Evolutionary conservation across 2,113 vertebrate genomes (phyloP).

Genomic region (Melozone crissalis): DNA sequence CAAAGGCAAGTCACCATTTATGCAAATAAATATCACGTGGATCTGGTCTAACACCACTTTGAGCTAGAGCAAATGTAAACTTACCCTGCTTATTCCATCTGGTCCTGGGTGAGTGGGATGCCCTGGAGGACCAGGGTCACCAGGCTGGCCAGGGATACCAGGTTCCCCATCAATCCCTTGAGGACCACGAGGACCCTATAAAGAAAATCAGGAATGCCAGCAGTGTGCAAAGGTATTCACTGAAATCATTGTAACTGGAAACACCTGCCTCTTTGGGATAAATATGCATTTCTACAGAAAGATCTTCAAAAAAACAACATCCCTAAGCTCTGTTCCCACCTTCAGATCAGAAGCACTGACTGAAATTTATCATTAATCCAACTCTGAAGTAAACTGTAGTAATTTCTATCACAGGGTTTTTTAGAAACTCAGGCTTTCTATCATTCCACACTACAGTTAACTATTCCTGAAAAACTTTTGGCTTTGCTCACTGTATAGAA

Average conservation of each 20-base stretch:
- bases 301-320: not conserved
- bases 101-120: conserved; percentile 85
- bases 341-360: not conserved
- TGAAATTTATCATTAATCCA: not conserved
- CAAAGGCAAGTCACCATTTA: not conserved
- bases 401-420: not conserved
- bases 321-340: not conserved
- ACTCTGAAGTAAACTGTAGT: not conserved
- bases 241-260: not conserved
- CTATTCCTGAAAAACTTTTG: not conserved
- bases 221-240: not conserved
- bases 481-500: not conserved
- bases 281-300: not conserved
- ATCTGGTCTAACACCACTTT: not conserved
- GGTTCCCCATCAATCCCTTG: conserved; percentile 93
- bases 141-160: conserved; percentile 92
- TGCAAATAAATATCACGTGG: fast-evolving
- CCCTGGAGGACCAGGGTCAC: conserved; percentile 91
- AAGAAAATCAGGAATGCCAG: not conserved
- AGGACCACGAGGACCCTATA: conserved; percentile 87
- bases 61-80: not conserved
- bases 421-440: not conserved
- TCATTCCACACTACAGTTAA: not conserved
- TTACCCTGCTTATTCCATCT: conserved; percentile 79
- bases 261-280: not conserved